A percentile compares a stretch with the other conserved stretches of the same genome.
Conservation (phyloP, 2,888 invertebrate genomes). For the Adineta ricciae region DNA sequence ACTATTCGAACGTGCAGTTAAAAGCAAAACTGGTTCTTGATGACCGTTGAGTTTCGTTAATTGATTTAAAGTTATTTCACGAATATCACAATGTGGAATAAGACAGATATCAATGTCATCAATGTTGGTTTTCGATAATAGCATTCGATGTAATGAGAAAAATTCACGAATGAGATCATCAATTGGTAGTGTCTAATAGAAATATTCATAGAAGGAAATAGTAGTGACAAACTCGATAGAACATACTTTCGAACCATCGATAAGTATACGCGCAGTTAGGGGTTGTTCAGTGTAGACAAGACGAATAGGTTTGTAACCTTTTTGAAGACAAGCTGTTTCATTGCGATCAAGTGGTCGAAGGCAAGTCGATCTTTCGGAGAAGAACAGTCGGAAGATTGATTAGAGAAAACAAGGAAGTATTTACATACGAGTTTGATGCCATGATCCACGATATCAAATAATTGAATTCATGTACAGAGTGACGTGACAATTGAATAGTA, state of each 20-base stretch:
- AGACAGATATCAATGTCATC: background rate
- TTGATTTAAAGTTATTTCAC: constrained; percentile 7
- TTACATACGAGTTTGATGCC: background rate
- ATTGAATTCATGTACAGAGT: background rate
- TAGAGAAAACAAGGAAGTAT: background rate
- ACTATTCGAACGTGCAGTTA: background rate
- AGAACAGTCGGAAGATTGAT: background rate
- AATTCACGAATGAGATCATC: background rate
- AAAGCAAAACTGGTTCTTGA: background rate
- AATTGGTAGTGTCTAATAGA: background rate
- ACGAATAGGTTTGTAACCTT: background rate
- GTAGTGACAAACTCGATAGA: background rate
- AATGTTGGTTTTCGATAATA: background rate
- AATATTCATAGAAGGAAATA: too few species aligned
- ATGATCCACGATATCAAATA: background rate
- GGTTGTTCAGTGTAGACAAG: background rate
- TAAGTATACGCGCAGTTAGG: background rate
- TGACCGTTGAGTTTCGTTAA: constrained; percentile 2
- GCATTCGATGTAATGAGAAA: constrained; percentile 12
- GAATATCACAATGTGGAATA: background rate
- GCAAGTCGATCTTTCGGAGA: background rate
- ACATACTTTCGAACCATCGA: constrained; percentile 8
- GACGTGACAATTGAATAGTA: background rate
- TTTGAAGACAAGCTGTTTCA: constrained; percentile 1
- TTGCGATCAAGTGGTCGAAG: constrained; percentile 7